A percentile compares a stretch with the other conserved stretches of the same genome.
These are phyloP conservation scores for Rhagophthalmus giganteus DNA, from an alignment of 2,888 invertebrate genomes.

Conservation along the genomic window DNA sequence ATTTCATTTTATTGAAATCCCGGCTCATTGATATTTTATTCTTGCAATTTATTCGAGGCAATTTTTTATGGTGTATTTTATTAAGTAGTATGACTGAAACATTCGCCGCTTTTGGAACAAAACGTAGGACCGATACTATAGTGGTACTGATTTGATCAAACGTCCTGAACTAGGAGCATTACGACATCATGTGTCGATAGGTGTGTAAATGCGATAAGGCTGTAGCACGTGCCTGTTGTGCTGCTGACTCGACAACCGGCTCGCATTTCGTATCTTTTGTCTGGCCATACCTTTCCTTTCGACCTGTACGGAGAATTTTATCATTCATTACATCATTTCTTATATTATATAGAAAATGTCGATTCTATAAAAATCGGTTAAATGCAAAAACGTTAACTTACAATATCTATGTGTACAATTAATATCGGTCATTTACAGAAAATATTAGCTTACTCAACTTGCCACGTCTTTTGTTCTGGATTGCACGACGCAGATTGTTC, in stretches of 20 bases:
- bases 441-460: too few relatives aligned
- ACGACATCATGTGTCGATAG: constrained; percentile 36
- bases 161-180: constrained; percentile 18
- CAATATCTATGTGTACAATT: too few relatives aligned
- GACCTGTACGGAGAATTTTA: constrained; percentile 9
- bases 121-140: constrained; percentile 17
- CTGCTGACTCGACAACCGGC: constrained; percentile 31
- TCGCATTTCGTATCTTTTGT: constrained; percentile 23
- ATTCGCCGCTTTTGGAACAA: constrained; percentile 10
- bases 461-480: too few relatives aligned
- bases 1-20: too few relatives aligned
- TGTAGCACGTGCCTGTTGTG: constrained; percentile 33
- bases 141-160: constrained; percentile 24
- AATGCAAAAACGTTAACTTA: too few relatives aligned
- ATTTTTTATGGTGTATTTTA: too few relatives aligned
- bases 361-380: too few relatives aligned
- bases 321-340: constrained; percentile 8
- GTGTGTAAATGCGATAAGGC: constrained; percentile 37
- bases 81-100: constrained; percentile 13
- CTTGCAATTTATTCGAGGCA: too few relatives aligned
- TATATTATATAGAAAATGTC: too few relatives aligned
- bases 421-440: too few relatives aligned
- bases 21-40: too few relatives aligned
- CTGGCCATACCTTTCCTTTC: constrained; percentile 13
- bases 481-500: too few relatives aligned